Base-by-base conservation (phyloP, 2,113 vertebrate genomes). In the Leptocoma aspasia region DNA sequence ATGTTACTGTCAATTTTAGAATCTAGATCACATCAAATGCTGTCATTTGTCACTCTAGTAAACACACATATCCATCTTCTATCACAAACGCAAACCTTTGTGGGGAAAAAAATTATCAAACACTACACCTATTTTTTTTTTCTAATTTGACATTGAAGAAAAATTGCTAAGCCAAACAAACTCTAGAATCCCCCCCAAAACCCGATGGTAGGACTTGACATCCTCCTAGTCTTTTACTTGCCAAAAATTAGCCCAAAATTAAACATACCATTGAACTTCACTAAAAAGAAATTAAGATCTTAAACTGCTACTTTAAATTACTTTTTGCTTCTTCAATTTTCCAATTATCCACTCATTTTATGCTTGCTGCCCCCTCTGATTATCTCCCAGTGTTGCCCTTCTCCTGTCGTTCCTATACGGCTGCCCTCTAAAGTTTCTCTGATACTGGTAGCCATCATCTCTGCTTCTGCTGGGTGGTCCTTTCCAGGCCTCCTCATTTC, bases 401-500 rank as follows among this genome's bases (percentile, higher is more conserved):
- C 98, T 96, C 86, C 98, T 96, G 44, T 98, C 98, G 1, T 97
- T 97, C 44, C 98, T 95, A 4, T 95, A 98, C 0, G 97, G 98
- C 82, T 98, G 97, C 11, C 98, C 98, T 86, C 98, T 87, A 7
- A 76, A 95, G 73, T 92, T 97, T 1, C 98, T 97, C 70, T 97
- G 97, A 79, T 97, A 97, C 47, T 97, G 98, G 82, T 94, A 97
- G 22, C 97, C 92, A 1, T 98, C 98, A 2, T 98, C 98, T 75
- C 98, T 98, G 89, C 86, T 89, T 83, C 98, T 95, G 92, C 79
- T n/a, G 1, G 97, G 84, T 23, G 95, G 95, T 37, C 97, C 98
- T 81, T 98, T 98, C 98, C 98, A 98, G 77, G 94, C 87, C 35
- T 98, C 98, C 86, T 98, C 98, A 0, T 95, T 96, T 87, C 97